phyloP scores from a whole-genome alignment of 2,888 invertebrate genomes.

The Spisula solida region DNA sequence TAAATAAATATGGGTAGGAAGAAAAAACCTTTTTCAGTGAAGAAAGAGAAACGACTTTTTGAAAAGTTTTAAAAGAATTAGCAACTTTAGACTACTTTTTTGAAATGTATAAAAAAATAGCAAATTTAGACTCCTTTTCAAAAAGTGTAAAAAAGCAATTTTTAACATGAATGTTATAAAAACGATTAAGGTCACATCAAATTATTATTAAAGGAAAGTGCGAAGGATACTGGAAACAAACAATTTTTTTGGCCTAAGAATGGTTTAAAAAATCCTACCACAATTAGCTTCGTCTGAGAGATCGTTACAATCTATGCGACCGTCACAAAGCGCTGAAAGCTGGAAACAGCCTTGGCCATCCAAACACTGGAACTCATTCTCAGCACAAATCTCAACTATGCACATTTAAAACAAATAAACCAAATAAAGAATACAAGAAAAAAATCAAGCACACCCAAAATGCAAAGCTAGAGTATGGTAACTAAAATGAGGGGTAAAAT shows the following conservation, averaged over 20 bases:
- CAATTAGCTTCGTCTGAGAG: conserved; percentile 72
- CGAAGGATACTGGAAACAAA: background rate
- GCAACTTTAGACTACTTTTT: too few species aligned
- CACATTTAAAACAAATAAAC: conserved; percentile 52
- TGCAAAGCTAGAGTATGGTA: conserved; percentile 6
- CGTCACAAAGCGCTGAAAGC: conserved; percentile 75
- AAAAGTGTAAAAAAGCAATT: too few species aligned
- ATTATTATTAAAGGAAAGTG: too few species aligned
- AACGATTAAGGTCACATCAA: too few species aligned
- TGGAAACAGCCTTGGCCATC: conserved; percentile 72
- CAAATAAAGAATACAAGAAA: conserved; percentile 19
- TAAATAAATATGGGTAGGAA: too few species aligned
- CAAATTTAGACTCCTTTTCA: too few species aligned
- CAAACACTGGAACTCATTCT: conserved; percentile 79
- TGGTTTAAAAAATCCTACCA: conserved; percentile 62
- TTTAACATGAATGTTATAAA: too few species aligned
- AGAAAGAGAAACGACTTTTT: too few species aligned
- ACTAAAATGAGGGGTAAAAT: background rate
- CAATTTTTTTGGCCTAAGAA: background rate
- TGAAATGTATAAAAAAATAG: too few species aligned
- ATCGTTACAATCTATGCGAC: conserved; percentile 74
- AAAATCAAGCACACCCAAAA: conserved; percentile 35
- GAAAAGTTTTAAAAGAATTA: too few species aligned
- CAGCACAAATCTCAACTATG: conserved; percentile 49
- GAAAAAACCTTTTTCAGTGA: too few species aligned